A percentile compares a stretch with the other conserved stretches of the same genome.
Evolutionary conservation across 1,140 invertebrate species (phyloP).

Genomic region (Zophobas atratus): DNA sequence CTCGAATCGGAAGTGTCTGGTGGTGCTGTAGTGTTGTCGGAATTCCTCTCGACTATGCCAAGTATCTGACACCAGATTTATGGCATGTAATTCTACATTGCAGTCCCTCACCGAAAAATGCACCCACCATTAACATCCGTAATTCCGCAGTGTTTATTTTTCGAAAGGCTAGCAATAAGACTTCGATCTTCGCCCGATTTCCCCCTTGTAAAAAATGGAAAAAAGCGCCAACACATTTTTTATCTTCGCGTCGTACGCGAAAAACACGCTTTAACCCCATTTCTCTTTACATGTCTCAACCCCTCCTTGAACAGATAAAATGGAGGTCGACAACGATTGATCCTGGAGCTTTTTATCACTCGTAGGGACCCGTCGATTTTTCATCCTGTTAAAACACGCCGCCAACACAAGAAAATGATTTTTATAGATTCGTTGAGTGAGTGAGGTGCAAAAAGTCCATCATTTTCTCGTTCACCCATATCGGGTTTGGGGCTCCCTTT

Average conservation of each 20-base stretch:
- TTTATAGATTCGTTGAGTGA: constrained; percentile 19
- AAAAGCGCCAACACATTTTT: constrained; percentile 37
- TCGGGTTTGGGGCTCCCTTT: background rate
- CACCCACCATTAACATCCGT: background rate
- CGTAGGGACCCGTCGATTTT: constrained; percentile 31
- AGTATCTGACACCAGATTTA: constrained; percentile 2
- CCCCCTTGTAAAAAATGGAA: constrained; percentile 18
- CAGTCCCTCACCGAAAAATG: background rate
- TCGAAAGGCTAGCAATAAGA: too few relatives aligned
- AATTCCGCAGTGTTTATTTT: too few relatives aligned
- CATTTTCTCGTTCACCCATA: background rate
- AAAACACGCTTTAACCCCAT: constrained; percentile 42
- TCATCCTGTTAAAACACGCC: constrained; percentile 32
- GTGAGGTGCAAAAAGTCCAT: background rate
- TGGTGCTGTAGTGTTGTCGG: background rate
- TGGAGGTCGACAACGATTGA: constrained; percentile 42
- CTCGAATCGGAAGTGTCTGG: background rate
- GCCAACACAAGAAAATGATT: constrained; percentile 27
- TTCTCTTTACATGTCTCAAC: constrained; percentile 40
- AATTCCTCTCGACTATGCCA: background rate
- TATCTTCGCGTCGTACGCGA: constrained; percentile 23
- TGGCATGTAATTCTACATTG: background rate
- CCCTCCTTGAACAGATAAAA: constrained; percentile 41
- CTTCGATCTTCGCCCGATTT: constrained; percentile 27
- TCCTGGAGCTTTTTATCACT: constrained; percentile 34